These are phyloP conservation scores for Drosophila nigritarsus DNA, from an alignment of 2,888 invertebrate species.

Conservation along the genomic window DNA sequence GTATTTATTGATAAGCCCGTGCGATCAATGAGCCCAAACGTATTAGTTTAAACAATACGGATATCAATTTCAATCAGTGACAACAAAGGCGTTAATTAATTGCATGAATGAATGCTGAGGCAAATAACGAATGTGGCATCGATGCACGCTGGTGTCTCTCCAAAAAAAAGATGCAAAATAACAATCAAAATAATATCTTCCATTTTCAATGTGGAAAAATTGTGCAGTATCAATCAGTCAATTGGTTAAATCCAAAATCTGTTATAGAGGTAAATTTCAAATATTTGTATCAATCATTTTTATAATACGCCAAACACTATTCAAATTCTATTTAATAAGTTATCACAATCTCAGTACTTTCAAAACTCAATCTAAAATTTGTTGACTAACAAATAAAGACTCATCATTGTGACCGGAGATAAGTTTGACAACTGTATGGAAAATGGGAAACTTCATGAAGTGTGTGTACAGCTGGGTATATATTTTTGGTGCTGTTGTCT, in stretches of 20 bases:
- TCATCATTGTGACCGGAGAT: not conserved
- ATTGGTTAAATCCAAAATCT: not conserved
- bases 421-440: conserved; percentile 32
- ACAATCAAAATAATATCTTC: not conserved
- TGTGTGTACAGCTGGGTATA: conserved; percentile 4
- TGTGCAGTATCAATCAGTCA: not conserved
- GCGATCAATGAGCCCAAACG: conserved; percentile 52
- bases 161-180: not conserved
- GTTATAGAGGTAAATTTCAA: not conserved
- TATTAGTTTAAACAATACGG: conserved; percentile 40
- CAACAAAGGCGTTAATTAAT: conserved; percentile 36
- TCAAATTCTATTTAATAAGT: not conserved
- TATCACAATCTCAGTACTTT: not conserved
- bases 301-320: not conserved
- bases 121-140: conserved; percentile 11
- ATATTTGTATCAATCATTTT: not conserved
- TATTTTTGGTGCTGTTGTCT: conserved; percentile 13
- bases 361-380: not conserved
- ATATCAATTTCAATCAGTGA: conserved; percentile 48
- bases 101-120: conserved; percentile 27
- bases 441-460: conserved; percentile 3
- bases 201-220: not conserved
- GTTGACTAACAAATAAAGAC: not conserved
- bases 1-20: conserved; percentile 50
- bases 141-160: conserved; percentile 3